These are phyloP conservation scores for Xiphophorus couchianus DNA, from an alignment of 2,113 vertebrate species.

Conservation along the genomic window DNA sequence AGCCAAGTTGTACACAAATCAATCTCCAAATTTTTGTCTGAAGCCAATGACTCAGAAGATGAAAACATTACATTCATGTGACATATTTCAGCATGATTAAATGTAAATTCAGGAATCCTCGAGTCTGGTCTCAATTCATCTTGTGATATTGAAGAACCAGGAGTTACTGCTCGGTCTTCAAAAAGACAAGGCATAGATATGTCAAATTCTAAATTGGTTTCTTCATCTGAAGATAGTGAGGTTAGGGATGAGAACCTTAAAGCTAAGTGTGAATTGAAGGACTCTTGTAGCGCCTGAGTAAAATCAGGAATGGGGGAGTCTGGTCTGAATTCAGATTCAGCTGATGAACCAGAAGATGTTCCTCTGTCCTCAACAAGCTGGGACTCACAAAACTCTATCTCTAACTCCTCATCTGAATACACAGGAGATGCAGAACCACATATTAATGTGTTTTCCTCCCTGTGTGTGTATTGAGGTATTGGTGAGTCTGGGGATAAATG, in stretches of 20 bases:
- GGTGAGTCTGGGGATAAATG: conserved; percentile 38
- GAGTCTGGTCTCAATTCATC: conserved; percentile 56
- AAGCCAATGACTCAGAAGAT: conserved; percentile 1
- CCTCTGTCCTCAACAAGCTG: conserved; percentile 44
- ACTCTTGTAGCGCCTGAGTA: neutral
- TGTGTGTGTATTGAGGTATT: conserved; percentile 16
- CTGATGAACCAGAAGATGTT: conserved; percentile 47
- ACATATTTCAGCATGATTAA: neutral
- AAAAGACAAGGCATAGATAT: conserved; percentile 1
- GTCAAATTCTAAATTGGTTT: conserved; percentile 14
- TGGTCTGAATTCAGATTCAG: conserved; percentile 29
- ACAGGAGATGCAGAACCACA: conserved; percentile 41
- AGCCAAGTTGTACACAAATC: conserved; percentile 18
- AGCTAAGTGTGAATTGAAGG: too few relatives aligned
- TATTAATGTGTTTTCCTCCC: neutral
- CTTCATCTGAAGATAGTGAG: conserved; percentile 18
- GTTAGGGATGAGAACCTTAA: conserved; percentile 3
- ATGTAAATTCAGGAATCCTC: conserved; percentile 39
- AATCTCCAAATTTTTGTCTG: conserved; percentile 35
- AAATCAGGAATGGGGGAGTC: conserved; percentile 70
- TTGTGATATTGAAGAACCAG: conserved; percentile 20
- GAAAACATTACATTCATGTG: neutral
- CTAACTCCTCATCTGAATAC: conserved; percentile 10
- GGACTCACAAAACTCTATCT: conserved; percentile 5
- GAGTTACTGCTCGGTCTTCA: conserved; percentile 25